Evolutionary conservation across 2,888 invertebrate genomes (phyloP).

Genomic region (Ctena decussata): DNA sequence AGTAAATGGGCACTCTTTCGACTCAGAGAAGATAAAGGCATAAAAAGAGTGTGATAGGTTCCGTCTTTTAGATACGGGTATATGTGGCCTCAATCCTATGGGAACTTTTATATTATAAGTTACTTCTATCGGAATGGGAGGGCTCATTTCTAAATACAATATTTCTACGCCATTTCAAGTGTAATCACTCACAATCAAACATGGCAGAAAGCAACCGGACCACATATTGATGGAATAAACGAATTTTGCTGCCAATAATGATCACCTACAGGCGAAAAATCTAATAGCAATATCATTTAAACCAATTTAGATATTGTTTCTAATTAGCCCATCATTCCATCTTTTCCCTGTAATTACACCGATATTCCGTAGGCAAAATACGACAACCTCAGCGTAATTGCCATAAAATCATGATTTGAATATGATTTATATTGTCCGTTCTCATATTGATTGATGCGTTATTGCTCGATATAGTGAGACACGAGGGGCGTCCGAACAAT

Average conservation of each 20-base stretch:
- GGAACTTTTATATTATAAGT: too few species aligned
- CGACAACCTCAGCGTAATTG: background rate
- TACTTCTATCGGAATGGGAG: too few species aligned
- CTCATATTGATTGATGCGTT: conserved; percentile 3
- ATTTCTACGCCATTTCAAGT: background rate
- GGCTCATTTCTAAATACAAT: background rate
- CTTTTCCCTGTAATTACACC: conserved; percentile 5
- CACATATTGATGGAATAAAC: background rate
- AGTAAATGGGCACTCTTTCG: too few species aligned
- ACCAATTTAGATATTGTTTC: conserved; percentile 16
- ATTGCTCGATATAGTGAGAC: conserved; percentile 1
- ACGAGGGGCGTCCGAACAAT: conserved; percentile 52
- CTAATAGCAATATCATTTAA: conserved; percentile 14
- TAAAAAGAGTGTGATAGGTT: too few species aligned
- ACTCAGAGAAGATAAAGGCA: too few species aligned
- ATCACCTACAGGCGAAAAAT: background rate
- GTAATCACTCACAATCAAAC: background rate
- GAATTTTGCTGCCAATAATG: background rate
- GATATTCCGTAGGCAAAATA: conserved; percentile 4
- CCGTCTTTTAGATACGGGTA: too few species aligned
- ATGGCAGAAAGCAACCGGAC: background rate
- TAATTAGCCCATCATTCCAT: conserved; percentile 10
- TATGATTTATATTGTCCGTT: conserved; percentile 2
- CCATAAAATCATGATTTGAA: conserved; percentile 2
- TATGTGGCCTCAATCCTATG: too few species aligned